Conservation (phyloP, 2,113 vertebrate species). For the Apus apus region DNA sequence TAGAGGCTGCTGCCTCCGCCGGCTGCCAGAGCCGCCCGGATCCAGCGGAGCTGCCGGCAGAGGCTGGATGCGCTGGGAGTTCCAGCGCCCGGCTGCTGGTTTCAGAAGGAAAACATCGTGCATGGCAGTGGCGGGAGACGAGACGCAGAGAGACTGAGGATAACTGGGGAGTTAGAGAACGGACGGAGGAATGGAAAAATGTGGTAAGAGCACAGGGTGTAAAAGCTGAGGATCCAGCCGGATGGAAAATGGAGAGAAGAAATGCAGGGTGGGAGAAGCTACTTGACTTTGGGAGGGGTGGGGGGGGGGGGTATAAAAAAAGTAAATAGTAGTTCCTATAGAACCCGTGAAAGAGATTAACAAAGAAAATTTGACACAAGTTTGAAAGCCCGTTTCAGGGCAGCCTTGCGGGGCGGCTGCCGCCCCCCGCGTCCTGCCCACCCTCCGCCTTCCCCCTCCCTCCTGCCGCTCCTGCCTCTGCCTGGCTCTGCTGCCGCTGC, state of each 20-base stretch:
- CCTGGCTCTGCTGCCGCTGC: neutral
- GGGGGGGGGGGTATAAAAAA: neutral
- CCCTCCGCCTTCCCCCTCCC: neutral
- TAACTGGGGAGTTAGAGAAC: constrained; percentile 43
- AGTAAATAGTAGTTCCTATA: neutral
- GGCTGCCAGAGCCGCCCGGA: neutral
- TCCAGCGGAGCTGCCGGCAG: neutral
- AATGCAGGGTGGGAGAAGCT: neutral
- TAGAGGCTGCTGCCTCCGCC: neutral
- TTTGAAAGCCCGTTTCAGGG: neutral
- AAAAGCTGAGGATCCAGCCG: neutral
- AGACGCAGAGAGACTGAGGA: constrained; percentile 40
- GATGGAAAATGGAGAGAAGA: neutral
- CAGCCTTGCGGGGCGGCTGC: neutral
- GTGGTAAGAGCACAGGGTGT: constrained; percentile 51
- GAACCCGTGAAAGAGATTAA: neutral
- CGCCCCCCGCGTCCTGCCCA: neutral
- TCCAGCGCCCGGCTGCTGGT: neutral
- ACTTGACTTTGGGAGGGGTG: neutral
- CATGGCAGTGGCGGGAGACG: constrained; percentile 10
- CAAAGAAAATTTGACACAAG: neutral
- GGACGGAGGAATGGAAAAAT: constrained; percentile 63
- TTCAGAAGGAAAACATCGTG: neutral
- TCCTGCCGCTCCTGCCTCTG: neutral
- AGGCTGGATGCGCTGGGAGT: neutral